Evolutionary conservation across 2,113 vertebrate genomes (phyloP), one percentile per base, ranked within the genome.

Genomic region (Platanista minor): DNA sequence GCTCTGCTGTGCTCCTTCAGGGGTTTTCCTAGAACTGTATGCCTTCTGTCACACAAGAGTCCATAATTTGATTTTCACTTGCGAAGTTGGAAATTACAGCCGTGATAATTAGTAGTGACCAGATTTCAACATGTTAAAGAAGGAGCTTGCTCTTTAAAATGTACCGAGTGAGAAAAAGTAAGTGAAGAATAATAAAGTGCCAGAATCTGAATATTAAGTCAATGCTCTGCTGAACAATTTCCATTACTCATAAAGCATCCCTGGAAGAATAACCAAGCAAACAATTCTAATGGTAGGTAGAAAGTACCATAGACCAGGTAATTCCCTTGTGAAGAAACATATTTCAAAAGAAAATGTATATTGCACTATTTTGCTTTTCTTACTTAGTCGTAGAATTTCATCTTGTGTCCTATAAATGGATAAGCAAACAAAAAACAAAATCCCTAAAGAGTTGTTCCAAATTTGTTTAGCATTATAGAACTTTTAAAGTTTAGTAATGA

Each of bases 21-120:
- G 78, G 57, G 25, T 77, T 27, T 91, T 67, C 75, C 95, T 96
- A 39, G 12, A 61, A 83, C 67, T 95, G 14, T 62, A 92, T 66
- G 92, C 27, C 71, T 91, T 95, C 83, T 41, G 90, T 62, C 39
- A 92, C 62, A 71, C 20, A 43, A 74, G 96, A 85, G 18, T 92
- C 92, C 61, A 20, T 71, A 66, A n/a, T 92, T 96, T 97, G 85
- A 92, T 95, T 97, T 92, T 67, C n/a, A 33, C 75, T 85, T 94
- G 18, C 80, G 74, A 97, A 78, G 46, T 39, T 95, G 78, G 88
- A 97, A 97, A 97, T 86, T 85, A 46, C 82, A 97, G 88, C 62
- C 71, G 15, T 1, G 61, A 49, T 90, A 97, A 97, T 98, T 90
- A 98, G 23, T 46, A 96, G 31, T 83, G 75, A 97, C 82, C 97